Conservation (phyloP, 2,113 vertebrate species). For the Eclectus roratus region DNA sequence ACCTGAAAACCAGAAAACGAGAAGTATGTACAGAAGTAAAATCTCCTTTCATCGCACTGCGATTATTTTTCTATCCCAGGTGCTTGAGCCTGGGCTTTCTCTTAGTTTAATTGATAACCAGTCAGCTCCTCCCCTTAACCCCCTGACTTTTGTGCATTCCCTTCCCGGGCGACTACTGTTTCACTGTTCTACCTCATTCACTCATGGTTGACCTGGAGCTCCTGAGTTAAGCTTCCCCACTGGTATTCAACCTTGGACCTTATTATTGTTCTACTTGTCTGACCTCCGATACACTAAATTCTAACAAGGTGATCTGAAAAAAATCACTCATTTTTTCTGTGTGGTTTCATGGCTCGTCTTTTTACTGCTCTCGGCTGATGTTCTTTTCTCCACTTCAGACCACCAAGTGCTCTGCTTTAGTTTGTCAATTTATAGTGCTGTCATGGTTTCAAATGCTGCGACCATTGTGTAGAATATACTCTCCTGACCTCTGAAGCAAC, state of each 20-base stretch:
- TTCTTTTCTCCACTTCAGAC: constrained; percentile 73
- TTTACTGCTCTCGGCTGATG: constrained; percentile 61
- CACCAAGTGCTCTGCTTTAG: constrained; percentile 74
- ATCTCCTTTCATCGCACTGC: background rate
- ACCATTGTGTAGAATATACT: constrained; percentile 84
- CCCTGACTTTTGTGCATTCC: constrained; percentile 62
- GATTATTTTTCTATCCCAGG: constrained; percentile 11
- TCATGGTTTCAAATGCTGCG: constrained; percentile 85
- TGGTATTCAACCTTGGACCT: constrained; percentile 74
- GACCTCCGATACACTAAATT: constrained; percentile 68
- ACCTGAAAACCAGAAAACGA: background rate
- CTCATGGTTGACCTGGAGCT: constrained; percentile 80
- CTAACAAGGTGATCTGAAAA: constrained; percentile 75
- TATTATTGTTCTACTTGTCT: constrained; percentile 69
- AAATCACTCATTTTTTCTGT: constrained; percentile 66
- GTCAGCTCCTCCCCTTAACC: constrained; percentile 52
- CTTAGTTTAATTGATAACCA: constrained; percentile 53
- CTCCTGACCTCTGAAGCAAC: constrained; percentile 79
- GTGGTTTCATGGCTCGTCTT: constrained; percentile 69
- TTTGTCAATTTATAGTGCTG: constrained; percentile 88
- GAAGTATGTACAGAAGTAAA: background rate
- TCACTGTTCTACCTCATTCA: constrained; percentile 68
- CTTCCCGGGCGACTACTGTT: constrained; percentile 45
- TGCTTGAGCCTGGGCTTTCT: background rate
- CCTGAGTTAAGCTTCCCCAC: constrained; percentile 80